Conservation (phyloP, 2,113 vertebrate genomes). For the Pseudolaguvia tuberculata region DNA sequence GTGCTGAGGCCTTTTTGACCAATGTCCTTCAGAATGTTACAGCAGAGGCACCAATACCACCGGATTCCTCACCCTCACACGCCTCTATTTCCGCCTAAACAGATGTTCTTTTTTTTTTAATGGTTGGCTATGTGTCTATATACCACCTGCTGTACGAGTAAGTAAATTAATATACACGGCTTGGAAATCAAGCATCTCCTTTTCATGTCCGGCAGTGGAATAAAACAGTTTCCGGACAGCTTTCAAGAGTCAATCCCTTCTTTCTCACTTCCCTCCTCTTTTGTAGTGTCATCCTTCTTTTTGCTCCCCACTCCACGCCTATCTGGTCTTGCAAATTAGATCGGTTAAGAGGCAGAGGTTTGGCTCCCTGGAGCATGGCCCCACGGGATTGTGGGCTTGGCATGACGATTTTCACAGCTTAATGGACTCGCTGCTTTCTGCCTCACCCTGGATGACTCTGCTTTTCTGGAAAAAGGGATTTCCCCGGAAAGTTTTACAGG, state of each 20-base stretch:
- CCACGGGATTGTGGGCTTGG: conserved; percentile 39
- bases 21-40: conserved; percentile 1
- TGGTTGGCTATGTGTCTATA: neutral
- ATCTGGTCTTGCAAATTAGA: conserved; percentile 46
- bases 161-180: neutral
- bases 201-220: conserved; percentile 38
- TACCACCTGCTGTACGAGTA: neutral
- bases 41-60: neutral
- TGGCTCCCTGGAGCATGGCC: conserved; percentile 43
- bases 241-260: conserved; percentile 39
- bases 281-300: conserved; percentile 4
- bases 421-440: conserved; percentile 44
- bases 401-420: conserved; percentile 46
- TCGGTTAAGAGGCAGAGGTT: conserved; percentile 35
- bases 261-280: neutral
- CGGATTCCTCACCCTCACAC: neutral
- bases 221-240: conserved; percentile 42
- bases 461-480: conserved; percentile 47
- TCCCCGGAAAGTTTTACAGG: conserved; percentile 42
- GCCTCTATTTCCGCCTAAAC: neutral
- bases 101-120: neutral
- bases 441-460: conserved; percentile 42
- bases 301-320: neutral
- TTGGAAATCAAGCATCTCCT: conserved; percentile 31
- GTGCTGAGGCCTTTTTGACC: conserved; percentile 4